A percentile compares a stretch with the other conserved stretches of the same genome.
Evolutionary conservation across 2,113 vertebrate species (phyloP).

Genomic region (Zosterops pallidus): DNA sequence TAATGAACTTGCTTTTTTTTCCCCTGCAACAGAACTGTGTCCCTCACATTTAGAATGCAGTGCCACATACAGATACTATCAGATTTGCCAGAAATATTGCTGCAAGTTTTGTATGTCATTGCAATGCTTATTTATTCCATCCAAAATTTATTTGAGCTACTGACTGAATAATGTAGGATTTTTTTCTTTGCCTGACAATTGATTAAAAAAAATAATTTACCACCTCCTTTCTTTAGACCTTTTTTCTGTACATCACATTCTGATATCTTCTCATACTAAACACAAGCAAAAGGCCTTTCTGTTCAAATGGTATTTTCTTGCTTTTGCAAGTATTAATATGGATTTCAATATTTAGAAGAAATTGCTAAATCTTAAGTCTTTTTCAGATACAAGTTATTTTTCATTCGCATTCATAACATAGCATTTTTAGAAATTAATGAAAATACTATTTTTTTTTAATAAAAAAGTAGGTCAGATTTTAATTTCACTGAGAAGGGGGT

Average conservation of each 20-base stretch:
- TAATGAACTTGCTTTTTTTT: neutral
- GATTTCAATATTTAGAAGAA: neutral
- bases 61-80: rapidly evolving
- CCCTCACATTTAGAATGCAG: neutral
- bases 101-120: neutral
- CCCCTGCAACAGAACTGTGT: neutral
- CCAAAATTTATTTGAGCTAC: neutral
- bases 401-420: neutral
- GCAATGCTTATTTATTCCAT: neutral
- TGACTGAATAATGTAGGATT: neutral
- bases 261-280: neutral
- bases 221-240: neutral
- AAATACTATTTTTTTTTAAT: neutral
- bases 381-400: neutral
- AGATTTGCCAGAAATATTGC: neutral
- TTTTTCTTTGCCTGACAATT: neutral
- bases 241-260: neutral
- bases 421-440: neutral
- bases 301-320: neutral
- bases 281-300: neutral
- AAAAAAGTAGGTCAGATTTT: neutral
- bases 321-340: neutral
- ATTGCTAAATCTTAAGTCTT: neutral
- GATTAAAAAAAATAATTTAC: neutral
- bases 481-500: neutral